A percentile compares a stretch with the other conserved stretches of the same genome.
Conservation (phyloP, 2,888 invertebrate species). For the Prosopocoilus inquinatus region DNA sequence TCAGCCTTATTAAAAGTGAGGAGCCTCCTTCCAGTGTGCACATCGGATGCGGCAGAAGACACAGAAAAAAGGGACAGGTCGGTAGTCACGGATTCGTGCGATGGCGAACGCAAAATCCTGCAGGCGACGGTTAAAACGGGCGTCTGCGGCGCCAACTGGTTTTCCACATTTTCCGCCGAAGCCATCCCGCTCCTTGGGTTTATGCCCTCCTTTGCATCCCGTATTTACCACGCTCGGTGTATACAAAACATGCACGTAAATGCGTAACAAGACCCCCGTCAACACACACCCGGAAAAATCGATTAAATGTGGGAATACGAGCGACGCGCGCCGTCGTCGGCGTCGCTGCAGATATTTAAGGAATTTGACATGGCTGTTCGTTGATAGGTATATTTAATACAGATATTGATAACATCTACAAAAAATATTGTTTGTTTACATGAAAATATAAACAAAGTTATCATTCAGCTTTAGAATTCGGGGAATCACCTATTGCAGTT, state of each 20-base stretch:
- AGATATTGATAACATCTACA: too few relatives aligned
- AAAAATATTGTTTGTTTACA: too few relatives aligned
- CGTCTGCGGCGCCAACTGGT: conserved; percentile 48
- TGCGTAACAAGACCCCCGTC: not conserved
- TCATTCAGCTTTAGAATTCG: too few relatives aligned
- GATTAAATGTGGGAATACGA: conserved; percentile 4
- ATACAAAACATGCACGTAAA: not conserved
- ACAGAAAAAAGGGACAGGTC: conserved; percentile 77
- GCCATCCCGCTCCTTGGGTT: conserved; percentile 17
- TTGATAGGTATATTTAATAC: too few relatives aligned
- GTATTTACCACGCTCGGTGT: too few relatives aligned
- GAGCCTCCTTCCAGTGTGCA: conserved; percentile 48
- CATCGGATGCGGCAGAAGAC: conserved; percentile 59
- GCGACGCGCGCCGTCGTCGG: conserved; percentile 4
- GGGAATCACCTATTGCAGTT: too few relatives aligned
- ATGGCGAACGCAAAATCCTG: conserved; percentile 73
- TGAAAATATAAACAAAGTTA: too few relatives aligned
- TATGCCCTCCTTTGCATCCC: too few relatives aligned
- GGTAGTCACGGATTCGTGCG: conserved; percentile 81
- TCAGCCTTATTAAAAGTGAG: conserved; percentile 56
- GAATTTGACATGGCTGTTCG: too few relatives aligned
- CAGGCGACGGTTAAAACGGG: conserved; percentile 56
- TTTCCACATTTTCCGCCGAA: conserved; percentile 32
- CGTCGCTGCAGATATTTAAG: not conserved
- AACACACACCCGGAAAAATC: conserved; percentile 16